Base-by-base conservation (phyloP, 2,888 invertebrate genomes). In the Drosophila ezoana region DNA sequence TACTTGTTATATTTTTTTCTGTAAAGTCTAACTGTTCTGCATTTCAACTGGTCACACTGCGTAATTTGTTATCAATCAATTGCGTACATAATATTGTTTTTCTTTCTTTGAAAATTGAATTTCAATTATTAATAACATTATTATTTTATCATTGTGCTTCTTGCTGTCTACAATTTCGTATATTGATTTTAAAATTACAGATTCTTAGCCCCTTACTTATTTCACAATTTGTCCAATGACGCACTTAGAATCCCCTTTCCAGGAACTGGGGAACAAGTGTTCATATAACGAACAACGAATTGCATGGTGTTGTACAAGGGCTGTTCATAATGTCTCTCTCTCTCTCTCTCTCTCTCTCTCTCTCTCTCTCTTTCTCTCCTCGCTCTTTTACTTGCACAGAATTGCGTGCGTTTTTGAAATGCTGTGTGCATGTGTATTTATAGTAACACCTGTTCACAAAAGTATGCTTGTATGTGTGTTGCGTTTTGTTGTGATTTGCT, bases 371-470 rank as follows among this genome's bases (percentile, higher is more conserved):
- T 38, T 11, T 28, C 20, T n/a, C 28, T 52, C 18, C 11, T 33
- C 18, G 47, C 32, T 41, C 20, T 28, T 4, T 1, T 11, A 32
- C n/a, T 64, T 14, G 5, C 10, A 35, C 20, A 41, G 16, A 49
- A 67, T 67, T 73, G 74, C 69, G 69, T 73, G 54, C 51, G 58
- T 35, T 58, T 51, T 51, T 70, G 54, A 70, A 69, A 71, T 71
- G 10, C 14, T 33, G 20, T 37, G 8, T 72, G 43, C 54, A 44
- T 52, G 38, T 38, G 48, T 67, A 66, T 79, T 64, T 73, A 52
- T 63, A 52, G 76, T 68, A 78, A 81, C 85, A 85, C 87, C 82
- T 85, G 86, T 79, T 82, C 52, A 54, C 41, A 47, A 51, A 37
- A 56, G 37, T 38, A 8, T 35, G 47, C 43, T 69, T 60, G 44